These are phyloP conservation scores for Diogma glabrata DNA, from an alignment of 2,888 invertebrate species.

Conservation along the genomic window DNA sequence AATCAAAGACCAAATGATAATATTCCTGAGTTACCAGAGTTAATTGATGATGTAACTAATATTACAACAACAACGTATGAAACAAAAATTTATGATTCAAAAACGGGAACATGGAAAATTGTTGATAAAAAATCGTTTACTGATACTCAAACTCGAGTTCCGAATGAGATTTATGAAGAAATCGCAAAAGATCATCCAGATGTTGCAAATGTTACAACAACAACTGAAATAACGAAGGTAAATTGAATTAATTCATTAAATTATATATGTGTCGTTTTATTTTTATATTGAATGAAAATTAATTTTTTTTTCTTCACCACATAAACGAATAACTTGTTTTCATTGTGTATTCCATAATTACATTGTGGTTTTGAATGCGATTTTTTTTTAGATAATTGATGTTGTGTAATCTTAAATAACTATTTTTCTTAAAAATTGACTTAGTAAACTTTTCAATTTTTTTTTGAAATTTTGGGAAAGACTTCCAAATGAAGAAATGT, in stretches of 20 bases:
- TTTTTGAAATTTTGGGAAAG: too few species aligned
- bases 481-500: too few species aligned
- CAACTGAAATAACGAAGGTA: slow-evolving; percentile 38
- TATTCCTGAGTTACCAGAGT: slow-evolving; percentile 29
- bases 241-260: too few species aligned
- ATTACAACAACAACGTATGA: slow-evolving; percentile 37
- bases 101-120: slow-evolving; percentile 35
- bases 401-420: too few species aligned
- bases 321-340: too few species aligned
- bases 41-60: slow-evolving; percentile 37
- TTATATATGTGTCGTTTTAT: background rate
- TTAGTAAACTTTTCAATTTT: too few species aligned
- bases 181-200: slow-evolving; percentile 38
- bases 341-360: too few species aligned
- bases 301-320: too few species aligned
- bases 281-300: background rate
- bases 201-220: slow-evolving; percentile 37
- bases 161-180: slow-evolving; percentile 36
- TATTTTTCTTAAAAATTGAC: too few species aligned
- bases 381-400: too few species aligned
- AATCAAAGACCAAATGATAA: slow-evolving; percentile 26
- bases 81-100: slow-evolving; percentile 36
- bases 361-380: too few species aligned
- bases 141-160: slow-evolving; percentile 33
- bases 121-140: slow-evolving; percentile 37